Conservation (phyloP, 1,140 invertebrate genomes). For the Melipona quadrifasciata region DNA sequence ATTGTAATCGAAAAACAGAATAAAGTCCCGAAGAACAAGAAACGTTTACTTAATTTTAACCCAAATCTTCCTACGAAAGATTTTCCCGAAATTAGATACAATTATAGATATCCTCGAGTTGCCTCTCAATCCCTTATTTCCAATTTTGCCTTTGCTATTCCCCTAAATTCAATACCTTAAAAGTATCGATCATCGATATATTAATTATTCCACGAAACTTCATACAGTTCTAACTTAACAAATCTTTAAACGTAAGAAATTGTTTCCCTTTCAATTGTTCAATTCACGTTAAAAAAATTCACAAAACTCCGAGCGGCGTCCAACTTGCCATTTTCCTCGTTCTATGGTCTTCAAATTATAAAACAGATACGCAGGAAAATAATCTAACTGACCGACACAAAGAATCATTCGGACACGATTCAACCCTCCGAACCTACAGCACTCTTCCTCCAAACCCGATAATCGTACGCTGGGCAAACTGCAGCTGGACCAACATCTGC, state of each 20-base stretch:
- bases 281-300: too few relatives aligned
- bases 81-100: background rate
- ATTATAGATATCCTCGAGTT: too few relatives aligned
- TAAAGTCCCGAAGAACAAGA: background rate
- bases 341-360: background rate
- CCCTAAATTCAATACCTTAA: too few relatives aligned
- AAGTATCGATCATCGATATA: too few relatives aligned
- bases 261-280: too few relatives aligned
- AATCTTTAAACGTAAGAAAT: too few relatives aligned
- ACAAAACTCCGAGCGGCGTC: too few relatives aligned
- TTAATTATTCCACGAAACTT: too few relatives aligned
- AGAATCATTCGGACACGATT: background rate
- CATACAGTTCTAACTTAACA: too few relatives aligned
- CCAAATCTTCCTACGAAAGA: too few relatives aligned
- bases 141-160: too few relatives aligned
- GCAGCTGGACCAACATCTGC: constrained; percentile 81
- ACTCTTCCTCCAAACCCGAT: constrained; percentile 40
- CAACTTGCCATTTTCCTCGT: background rate
- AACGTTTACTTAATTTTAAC: background rate
- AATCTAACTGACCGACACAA: background rate
- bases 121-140: too few relatives aligned
- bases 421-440: background rate
- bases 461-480: constrained; percentile 52
- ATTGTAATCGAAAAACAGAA: background rate
- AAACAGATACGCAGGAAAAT: background rate